These are phyloP conservation scores for Anguilla obscura DNA, from an alignment of 2,797 vertebrate genomes.

Conservation along the genomic window DNA sequence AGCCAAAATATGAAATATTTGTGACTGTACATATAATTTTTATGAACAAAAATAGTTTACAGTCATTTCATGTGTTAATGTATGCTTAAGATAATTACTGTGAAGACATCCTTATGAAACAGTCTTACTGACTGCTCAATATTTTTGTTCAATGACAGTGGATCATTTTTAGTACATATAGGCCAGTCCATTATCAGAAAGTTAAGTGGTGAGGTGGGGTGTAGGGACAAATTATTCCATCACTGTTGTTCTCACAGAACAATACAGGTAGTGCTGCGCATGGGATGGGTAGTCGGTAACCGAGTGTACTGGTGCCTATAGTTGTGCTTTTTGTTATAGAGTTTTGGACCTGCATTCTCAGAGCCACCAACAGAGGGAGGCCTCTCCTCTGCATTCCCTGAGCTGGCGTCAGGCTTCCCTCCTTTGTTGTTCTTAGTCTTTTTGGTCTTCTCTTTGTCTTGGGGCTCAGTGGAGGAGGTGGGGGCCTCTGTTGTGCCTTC, in stretches of 20 bases:
- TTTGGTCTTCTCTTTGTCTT: slow-evolving; percentile 65
- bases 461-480: slow-evolving; percentile 49
- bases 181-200: neutral
- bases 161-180: neutral
- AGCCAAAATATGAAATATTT: slow-evolving; percentile 4
- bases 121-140: neutral
- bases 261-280: slow-evolving; percentile 66
- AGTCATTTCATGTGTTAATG: neutral
- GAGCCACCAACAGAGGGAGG: slow-evolving; percentile 48
- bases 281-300: slow-evolving; percentile 66
- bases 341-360: slow-evolving; percentile 56
- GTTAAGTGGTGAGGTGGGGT: neutral
- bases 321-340: slow-evolving; percentile 66
- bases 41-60: slow-evolving; percentile 49
- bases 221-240: neutral
- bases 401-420: slow-evolving; percentile 52
- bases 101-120: neutral
- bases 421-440: slow-evolving; percentile 70
- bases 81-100: slow-evolving; percentile 3
- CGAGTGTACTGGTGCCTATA: slow-evolving; percentile 68
- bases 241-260: slow-evolving; percentile 60
- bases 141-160: neutral
- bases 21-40: slow-evolving; percentile 48
- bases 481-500: slow-evolving; percentile 58
- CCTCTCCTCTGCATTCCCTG: slow-evolving; percentile 52